phyloP scores from a whole-genome alignment of 2,888 invertebrate species.

The Callosobruchus maculatus region DNA sequence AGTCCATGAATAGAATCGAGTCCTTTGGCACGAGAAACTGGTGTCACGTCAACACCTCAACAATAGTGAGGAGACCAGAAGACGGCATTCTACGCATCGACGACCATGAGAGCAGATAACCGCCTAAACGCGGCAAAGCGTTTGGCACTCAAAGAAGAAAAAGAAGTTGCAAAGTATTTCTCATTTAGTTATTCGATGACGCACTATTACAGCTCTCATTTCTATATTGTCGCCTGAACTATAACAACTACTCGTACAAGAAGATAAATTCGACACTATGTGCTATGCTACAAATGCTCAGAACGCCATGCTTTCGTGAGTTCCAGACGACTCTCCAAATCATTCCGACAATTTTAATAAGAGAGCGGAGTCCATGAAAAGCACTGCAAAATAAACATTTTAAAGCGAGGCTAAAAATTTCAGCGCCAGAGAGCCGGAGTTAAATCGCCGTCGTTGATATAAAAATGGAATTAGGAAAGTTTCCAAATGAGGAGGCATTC shows the following conservation, averaged over 20 bases:
- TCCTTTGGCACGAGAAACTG: no score
- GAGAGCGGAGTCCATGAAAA: not conserved
- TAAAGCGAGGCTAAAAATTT: not conserved
- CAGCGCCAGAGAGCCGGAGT: not conserved
- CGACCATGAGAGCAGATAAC: no score
- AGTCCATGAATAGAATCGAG: no score
- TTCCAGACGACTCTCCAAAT: not conserved
- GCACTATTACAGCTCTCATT: no score
- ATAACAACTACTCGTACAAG: not conserved
- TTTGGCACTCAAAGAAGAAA: no score
- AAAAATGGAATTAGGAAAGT: not conserved
- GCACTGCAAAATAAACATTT: not conserved
- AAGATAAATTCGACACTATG: not conserved
- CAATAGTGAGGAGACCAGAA: no score
- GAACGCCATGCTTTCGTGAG: not conserved
- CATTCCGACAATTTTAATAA: not conserved
- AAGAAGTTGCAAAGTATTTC: no score
- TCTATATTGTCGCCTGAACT: not conserved
- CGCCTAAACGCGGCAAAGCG: no score
- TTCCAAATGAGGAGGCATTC: not conserved
- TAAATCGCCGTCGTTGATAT: not conserved
- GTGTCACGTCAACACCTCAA: no score
- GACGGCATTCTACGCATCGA: no score
- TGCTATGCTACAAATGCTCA: not conserved
- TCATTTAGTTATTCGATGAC: no score